Evolutionary conservation across 2,888 invertebrate species (phyloP), one percentile per base, ranked within the genome.

Genomic region (Keiferia lycopersicella): DNA sequence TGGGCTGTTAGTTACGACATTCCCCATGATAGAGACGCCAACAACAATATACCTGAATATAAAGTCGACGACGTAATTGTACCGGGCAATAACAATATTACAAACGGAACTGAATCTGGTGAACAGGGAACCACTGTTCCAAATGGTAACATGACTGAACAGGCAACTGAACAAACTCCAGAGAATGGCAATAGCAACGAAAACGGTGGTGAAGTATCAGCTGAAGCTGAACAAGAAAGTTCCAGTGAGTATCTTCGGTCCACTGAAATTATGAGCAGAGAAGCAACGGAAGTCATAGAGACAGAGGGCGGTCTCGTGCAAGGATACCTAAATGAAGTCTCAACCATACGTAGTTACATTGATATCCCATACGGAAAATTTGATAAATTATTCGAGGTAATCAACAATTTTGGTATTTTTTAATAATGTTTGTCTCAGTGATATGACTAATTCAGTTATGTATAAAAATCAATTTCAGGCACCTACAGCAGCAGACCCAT

Each of bases 291-390:
- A 1, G 41, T 71, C 0, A 65, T 84, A 38, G 38, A 66, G 39
- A 87, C 87, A n/a, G 72, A 76, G 6, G 68, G 74, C 38, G 87
- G 87, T 3, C 64, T 51, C 1, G 81, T 88, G 0, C 73, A 68
- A 61, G 87, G 86, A 14, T 41, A 62, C 22, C 77, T 80, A 74
- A 65, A 65, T 6, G 67, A 71, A 0, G 73, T 73, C 2, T 18
- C 59, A 7, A 71, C 75, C 1, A 83, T 86, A 53, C 65, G 77
- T 6, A 73, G 78, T 50, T 87, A 73, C 63, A 77, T 82, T 56
- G 88, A 88, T 67, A 83, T 88, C 69, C 86, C 86, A 0, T 88
- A 88, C 58, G 88, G 86, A 65, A 67, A 68, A 48, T 77, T 81
- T 62, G 65, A 61, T 3, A 64, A 66, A 16, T 72, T 69, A 12